Base-by-base conservation (phyloP, 2,113 vertebrate species). In the Arenaria interpres region DNA sequence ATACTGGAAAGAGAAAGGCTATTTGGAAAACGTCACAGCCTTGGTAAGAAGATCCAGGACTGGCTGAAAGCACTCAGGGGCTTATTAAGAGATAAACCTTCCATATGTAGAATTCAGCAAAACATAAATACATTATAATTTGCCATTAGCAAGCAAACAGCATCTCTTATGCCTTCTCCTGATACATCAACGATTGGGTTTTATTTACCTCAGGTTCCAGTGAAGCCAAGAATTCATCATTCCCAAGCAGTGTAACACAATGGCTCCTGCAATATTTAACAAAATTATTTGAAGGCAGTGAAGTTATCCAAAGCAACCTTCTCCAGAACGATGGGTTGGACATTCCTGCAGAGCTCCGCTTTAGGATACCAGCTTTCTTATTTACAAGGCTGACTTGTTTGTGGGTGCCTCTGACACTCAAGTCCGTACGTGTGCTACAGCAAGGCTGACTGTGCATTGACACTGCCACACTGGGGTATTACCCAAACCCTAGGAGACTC, bases 31-130 rank as follows among this genome's bases (percentile, higher is more conserved):
- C 30, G 3, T 67, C 60, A 84, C 43, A 79, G 67, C 83, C 74
- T 95, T 76, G 74, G 35, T 79, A 24, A 50, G 60, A 81, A 69
- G 51, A 43, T 48, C 81, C 71, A 80, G 54, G 23, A 21, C 57
- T 19, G 51, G n/a, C 27, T 63, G 67, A 35, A 85, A 78, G 82
- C 84, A 91, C 73, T 53, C 51, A 96, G 68, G 57, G 59, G 33
- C 27, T 76, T 94, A 90, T 80, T 92, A 90, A 96, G 85, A 94
- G 90, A 93, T 76, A 93, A 91, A 94, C 68, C 32, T 79, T 91
- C 85, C 50, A n/a, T 35, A 62, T 68, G 72, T 69, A 89, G 74
- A 86, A 90, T 93, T 87, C 46, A 69, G 64, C 19, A 73, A 90
- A 89, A 82, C 7, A 9, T 50, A 39, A 15, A 84, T 74, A 64